phyloP scores from a whole-genome alignment of 2,888 invertebrate genomes.

The Drosophila rellima region DNA sequence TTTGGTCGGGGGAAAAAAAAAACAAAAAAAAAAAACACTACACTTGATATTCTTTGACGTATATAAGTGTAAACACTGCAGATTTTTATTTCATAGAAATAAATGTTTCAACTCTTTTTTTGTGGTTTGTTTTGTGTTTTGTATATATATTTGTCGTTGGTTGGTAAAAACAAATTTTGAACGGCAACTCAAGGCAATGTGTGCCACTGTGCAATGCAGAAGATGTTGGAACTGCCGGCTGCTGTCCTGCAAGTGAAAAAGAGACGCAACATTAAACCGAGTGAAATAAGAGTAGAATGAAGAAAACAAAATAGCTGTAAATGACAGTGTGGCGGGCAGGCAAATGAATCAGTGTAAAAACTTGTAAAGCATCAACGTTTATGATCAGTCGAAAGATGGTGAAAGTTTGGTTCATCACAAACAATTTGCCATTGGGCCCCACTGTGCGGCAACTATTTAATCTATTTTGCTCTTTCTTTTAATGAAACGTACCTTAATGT shows the following conservation, averaged over 20 bases:
- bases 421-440: constrained; percentile 19
- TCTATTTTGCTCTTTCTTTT: neutral
- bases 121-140: constrained; percentile 4
- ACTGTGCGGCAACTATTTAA: neutral
- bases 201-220: constrained; percentile 35
- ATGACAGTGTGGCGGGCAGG: constrained; percentile 1
- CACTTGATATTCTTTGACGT: constrained; percentile 31
- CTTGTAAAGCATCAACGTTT: constrained; percentile 75
- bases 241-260: constrained; percentile 21
- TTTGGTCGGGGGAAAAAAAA: constrained; percentile 9
- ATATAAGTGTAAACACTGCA: constrained; percentile 52
- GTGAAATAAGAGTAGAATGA: neutral
- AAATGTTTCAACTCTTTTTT: constrained; percentile 29
- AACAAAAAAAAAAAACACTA: constrained; percentile 57
- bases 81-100: constrained; percentile 57
- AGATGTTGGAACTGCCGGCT: constrained; percentile 13
- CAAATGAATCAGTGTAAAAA: constrained; percentile 71
- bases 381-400: constrained; percentile 85
- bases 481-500: constrained; percentile 46
- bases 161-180: constrained; percentile 30
- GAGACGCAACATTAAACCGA: constrained; percentile 10
- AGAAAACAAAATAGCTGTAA: neutral
- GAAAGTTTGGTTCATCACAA: constrained; percentile 78
- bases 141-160: constrained; percentile 26
- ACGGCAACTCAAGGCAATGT: constrained; percentile 31